Percentiles rank a stretch among this genome's conserved stretches.
Evolutionary conservation across 2,113 vertebrate genomes (phyloP).

Genomic region (Rostratula benghalensis): DNA sequence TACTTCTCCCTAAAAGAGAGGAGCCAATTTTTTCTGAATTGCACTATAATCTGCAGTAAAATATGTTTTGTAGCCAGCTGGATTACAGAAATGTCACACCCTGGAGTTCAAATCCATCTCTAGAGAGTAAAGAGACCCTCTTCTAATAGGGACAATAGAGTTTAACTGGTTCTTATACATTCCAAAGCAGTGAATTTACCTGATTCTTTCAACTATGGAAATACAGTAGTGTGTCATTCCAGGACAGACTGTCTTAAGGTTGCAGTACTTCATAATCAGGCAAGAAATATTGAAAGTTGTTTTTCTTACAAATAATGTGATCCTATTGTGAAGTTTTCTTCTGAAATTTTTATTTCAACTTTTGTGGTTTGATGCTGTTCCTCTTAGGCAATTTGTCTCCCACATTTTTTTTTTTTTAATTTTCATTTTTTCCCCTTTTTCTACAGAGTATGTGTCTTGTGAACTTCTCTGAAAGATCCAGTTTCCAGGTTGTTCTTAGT

Average conservation of each 20-base stretch:
- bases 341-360: background rate
- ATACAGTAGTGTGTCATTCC: background rate
- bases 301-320: background rate
- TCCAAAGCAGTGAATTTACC: background rate
- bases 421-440: background rate
- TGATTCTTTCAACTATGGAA: background rate
- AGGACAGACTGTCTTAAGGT: background rate
- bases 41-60: background rate
- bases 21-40: background rate
- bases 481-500: background rate
- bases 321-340: background rate
- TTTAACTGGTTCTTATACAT: background rate
- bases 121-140: background rate
- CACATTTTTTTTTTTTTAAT: background rate
- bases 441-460: background rate
- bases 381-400: background rate
- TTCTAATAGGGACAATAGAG: accelerated
- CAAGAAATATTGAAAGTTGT: background rate
- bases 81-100: background rate
- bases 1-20: too few species aligned
- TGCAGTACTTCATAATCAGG: background rate
- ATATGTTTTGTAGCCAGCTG: background rate
- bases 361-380: background rate
- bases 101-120: background rate
- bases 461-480: background rate